Evolutionary conservation across 2,888 invertebrate species (phyloP).

Genomic region (Lingula anatina): DNA sequence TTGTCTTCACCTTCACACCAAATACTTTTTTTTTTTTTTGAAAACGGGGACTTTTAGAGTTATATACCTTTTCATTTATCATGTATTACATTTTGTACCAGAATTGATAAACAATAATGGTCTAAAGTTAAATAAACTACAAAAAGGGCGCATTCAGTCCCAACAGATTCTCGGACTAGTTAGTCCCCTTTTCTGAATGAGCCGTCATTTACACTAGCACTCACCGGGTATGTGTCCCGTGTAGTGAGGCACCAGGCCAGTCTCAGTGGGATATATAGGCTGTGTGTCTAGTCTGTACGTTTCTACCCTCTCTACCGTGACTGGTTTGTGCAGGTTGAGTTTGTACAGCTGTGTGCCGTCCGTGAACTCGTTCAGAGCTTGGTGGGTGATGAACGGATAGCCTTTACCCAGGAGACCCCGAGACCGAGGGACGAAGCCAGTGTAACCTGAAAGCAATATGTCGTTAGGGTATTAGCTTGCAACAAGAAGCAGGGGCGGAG

Average conservation of each 20-base stretch:
- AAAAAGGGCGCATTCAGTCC: too few relatives aligned
- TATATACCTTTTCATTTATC: too few relatives aligned
- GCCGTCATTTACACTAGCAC: slow-evolving; percentile 1
- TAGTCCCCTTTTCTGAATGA: too few relatives aligned
- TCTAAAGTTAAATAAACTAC: too few relatives aligned
- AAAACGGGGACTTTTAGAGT: too few relatives aligned
- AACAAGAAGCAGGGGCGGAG: too few relatives aligned
- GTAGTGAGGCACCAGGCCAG: slow-evolving; percentile 39
- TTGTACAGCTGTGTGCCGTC: slow-evolving; percentile 19
- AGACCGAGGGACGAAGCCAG: slow-evolving; percentile 38
- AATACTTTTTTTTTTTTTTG: too few relatives aligned
- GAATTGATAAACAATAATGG: too few relatives aligned
- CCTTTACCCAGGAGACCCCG: slow-evolving; percentile 31
- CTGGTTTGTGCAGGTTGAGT: slow-evolving; percentile 14
- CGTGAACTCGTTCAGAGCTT: slow-evolving; percentile 37
- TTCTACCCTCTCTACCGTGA: slow-evolving; percentile 16
- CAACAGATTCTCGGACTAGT: too few relatives aligned
- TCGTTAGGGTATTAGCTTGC: too few relatives aligned
- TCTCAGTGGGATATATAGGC: slow-evolving; percentile 31
- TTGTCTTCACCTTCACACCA: too few relatives aligned
- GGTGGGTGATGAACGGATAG: slow-evolving; percentile 39
- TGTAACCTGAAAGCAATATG: slow-evolving; percentile 25
- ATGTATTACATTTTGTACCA: too few relatives aligned
- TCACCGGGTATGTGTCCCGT: slow-evolving; percentile 44
- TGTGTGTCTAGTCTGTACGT: slow-evolving; percentile 13